phyloP scores from a whole-genome alignment of 2,888 invertebrate genomes.

The Calephelis perditalis region DNA sequence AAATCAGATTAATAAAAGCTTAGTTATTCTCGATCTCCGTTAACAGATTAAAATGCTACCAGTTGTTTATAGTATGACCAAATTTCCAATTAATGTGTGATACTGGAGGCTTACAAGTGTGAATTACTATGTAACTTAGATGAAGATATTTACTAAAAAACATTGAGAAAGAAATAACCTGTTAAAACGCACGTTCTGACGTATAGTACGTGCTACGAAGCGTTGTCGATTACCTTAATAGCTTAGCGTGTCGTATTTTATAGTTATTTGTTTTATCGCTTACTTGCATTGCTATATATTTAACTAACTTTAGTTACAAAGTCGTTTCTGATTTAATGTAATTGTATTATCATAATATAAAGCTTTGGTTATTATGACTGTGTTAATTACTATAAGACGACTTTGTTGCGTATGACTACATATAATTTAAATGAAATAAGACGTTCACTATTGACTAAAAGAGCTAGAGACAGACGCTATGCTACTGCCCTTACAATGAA shows the following conservation, averaged over 20 bases:
- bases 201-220: slow-evolving; percentile 10
- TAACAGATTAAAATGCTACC: too few relatives aligned
- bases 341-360: background rate
- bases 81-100: too few relatives aligned
- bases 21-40: too few relatives aligned
- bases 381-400: too few relatives aligned
- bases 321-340: background rate
- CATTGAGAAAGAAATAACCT: slow-evolving; percentile 3
- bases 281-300: background rate
- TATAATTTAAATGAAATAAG: too few relatives aligned
- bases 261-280: slow-evolving; percentile 11
- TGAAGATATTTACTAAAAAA: slow-evolving; percentile 1
- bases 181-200: background rate
- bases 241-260: slow-evolving; percentile 9
- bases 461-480: too few relatives aligned
- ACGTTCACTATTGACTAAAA: too few relatives aligned
- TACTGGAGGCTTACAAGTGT: background rate
- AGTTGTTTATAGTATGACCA: too few relatives aligned
- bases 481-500: too few relatives aligned
- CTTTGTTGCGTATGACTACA: too few relatives aligned
- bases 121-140: slow-evolving; percentile 2
- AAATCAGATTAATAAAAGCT: too few relatives aligned
- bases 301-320: background rate
- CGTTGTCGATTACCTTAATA: slow-evolving; percentile 3
- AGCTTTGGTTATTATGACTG: too few relatives aligned